These are phyloP conservation scores for Acanthopagrus latus DNA, from an alignment of 2,797 vertebrate genomes.

Conservation along the genomic window DNA sequence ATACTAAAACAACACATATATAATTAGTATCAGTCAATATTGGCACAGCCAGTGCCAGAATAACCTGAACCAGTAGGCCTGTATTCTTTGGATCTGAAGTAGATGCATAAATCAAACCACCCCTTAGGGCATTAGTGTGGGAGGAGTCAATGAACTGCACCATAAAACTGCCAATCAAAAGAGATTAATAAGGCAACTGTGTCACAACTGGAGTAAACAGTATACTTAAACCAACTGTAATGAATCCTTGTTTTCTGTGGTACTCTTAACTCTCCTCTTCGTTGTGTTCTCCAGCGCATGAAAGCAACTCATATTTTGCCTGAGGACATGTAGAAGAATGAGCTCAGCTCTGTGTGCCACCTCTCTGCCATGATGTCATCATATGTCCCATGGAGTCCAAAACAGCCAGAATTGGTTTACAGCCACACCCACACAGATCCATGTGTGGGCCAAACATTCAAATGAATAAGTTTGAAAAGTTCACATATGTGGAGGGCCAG, in stretches of 20 bases:
- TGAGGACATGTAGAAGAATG: neutral
- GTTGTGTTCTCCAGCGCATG: neutral
- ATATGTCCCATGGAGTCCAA: conserved; percentile 14
- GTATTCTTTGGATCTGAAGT: neutral
- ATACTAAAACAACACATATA: too few relatives aligned
- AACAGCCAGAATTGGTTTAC: conserved; percentile 35
- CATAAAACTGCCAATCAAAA: conserved; percentile 43
- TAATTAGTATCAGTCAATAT: too few relatives aligned
- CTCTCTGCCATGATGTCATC: conserved; percentile 45
- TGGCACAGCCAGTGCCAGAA: conserved; percentile 13
- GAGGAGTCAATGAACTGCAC: conserved; percentile 30
- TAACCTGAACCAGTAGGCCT: conserved; percentile 5
- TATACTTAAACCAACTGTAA: neutral
- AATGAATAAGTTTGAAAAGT: neutral
- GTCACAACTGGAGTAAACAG: neutral
- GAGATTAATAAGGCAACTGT: conserved; percentile 14
- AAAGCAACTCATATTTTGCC: neutral
- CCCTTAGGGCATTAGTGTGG: conserved; percentile 7
- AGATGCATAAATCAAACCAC: conserved; percentile 35
- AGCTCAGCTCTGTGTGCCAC: conserved; percentile 23
- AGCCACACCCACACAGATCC: conserved; percentile 61
- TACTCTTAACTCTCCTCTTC: neutral
- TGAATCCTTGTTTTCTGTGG: neutral
- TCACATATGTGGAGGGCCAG: neutral
- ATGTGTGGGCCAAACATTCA: conserved; percentile 24